phyloP scores from a whole-genome alignment of 1,140 invertebrate genomes.

The Zaprionus davidi region DNA sequence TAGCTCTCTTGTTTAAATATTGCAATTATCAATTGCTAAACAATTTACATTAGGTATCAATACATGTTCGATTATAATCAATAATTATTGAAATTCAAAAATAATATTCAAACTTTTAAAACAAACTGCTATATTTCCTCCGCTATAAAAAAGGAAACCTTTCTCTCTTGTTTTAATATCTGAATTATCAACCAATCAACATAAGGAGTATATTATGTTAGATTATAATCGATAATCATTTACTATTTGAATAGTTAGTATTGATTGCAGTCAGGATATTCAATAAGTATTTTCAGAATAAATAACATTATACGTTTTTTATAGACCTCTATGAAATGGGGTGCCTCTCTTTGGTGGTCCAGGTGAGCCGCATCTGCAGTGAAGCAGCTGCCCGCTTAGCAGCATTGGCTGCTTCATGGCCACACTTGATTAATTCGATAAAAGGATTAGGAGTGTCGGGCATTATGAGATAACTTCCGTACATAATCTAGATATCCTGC shows the following conservation, averaged over 20 bases:
- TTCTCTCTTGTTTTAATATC: no score
- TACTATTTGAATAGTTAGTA: background rate
- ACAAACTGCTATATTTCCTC: no score
- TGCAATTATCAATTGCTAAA: no score
- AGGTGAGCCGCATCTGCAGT: constrained; percentile 31
- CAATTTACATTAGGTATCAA: no score
- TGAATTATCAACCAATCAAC: no score
- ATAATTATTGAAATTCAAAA: no score
- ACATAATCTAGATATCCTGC: constrained; percentile 53
- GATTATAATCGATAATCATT: no score
- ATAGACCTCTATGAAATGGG: background rate
- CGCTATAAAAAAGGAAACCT: no score
- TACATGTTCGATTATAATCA: no score
- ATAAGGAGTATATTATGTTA: no score
- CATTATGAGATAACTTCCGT: constrained; percentile 76
- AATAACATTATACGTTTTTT: background rate
- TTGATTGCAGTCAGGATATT: background rate
- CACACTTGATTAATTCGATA: constrained; percentile 81
- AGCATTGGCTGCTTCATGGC: constrained; percentile 46
- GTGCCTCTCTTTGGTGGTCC: background rate
- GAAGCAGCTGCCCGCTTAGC: constrained; percentile 52
- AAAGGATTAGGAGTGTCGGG: constrained; percentile 73
- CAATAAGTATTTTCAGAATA: background rate
- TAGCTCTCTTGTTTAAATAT: no score
- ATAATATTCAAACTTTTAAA: no score